Evolutionary conservation across 2,113 vertebrate genomes (phyloP), one percentile per base, ranked within the genome.

Genomic region (Tylochromis polylepis): DNA sequence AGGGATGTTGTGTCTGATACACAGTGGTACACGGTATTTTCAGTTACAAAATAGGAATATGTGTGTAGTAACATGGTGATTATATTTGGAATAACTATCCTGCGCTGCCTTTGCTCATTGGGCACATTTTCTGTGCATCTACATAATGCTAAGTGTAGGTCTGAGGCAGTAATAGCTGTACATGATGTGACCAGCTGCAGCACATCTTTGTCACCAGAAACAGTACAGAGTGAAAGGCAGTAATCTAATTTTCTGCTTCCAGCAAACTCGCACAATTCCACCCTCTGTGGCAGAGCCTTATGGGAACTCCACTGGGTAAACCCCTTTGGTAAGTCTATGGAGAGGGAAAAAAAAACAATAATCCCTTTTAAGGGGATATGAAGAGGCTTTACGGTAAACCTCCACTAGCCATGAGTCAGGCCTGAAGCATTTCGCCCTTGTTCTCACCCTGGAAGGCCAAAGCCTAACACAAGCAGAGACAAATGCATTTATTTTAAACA

Each of bases 281-380:
- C 58, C 80, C 83, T 77, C 83, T 80, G 38, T 77, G 87, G 53
- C 88, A 83, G 88, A 91, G 88, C 88, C 92, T 88, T 55, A 22
- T 58, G 70, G 89, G 88, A 91, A 93, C 85, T 85, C 36, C 22
- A 53, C 72, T 88, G 81, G 86, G 87, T 93, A 93, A 93, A 92
- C 70, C 89, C 72, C 77, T 72, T 82, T 85, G 82, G 87, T 87
- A 90, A 92, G 24, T 91, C 89, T 85, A 84, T 60, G 51, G 89
- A 57, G 88, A 84, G 58, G 81, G 34, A 65, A 84, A 91, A 88
- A 84, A 59, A 62, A 75, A 82, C 89, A 89, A 84, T 95, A 95
- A 96, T 96, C 96, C 94, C 86, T 83, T 93, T 93, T 94, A 96
- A 93, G 87, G 90, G 92, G 91, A 95, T 93, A 85, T 91, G 89